A percentile compares a stretch with the other conserved stretches of the same genome.
These are phyloP conservation scores for Nesospiza acunhae DNA, from an alignment of 2,113 vertebrate genomes.

Conservation along the genomic window DNA sequence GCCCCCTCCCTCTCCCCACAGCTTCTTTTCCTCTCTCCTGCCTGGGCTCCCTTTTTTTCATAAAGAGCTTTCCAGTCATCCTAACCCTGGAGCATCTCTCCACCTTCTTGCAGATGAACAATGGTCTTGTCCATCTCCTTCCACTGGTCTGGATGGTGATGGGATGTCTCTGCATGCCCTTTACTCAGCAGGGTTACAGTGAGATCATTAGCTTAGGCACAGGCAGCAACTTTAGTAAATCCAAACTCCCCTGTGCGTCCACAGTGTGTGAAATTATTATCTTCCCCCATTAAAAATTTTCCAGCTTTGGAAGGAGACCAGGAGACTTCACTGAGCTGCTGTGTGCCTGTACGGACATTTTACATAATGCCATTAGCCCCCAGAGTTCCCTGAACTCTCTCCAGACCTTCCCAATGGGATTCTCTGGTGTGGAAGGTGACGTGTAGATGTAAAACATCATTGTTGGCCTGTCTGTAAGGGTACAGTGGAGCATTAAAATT, in stretches of 20 bases:
- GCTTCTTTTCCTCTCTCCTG: background rate
- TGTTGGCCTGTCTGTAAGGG: background rate
- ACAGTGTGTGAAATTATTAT: background rate
- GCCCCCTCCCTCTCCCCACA: background rate
- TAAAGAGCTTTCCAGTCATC: background rate
- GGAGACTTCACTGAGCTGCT: background rate
- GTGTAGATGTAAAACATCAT: background rate
- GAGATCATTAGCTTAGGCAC: background rate
- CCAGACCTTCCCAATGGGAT: background rate
- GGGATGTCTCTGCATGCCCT: background rate
- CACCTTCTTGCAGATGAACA: background rate
- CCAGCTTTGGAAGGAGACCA: background rate
- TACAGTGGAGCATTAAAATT: background rate
- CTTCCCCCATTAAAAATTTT: background rate
- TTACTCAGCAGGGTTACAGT: background rate
- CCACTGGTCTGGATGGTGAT: background rate
- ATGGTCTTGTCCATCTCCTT: accelerated
- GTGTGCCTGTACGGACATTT: background rate
- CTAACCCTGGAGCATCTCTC: background rate
- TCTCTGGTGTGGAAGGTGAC: background rate
- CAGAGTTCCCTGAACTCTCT: background rate
- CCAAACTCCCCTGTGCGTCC: background rate
- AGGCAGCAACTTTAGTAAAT: background rate
- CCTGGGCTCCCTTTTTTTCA: background rate
- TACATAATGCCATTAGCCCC: background rate